Conservation (phyloP, 2,888 invertebrate genomes). For the Agrilus cyanescens region DNA sequence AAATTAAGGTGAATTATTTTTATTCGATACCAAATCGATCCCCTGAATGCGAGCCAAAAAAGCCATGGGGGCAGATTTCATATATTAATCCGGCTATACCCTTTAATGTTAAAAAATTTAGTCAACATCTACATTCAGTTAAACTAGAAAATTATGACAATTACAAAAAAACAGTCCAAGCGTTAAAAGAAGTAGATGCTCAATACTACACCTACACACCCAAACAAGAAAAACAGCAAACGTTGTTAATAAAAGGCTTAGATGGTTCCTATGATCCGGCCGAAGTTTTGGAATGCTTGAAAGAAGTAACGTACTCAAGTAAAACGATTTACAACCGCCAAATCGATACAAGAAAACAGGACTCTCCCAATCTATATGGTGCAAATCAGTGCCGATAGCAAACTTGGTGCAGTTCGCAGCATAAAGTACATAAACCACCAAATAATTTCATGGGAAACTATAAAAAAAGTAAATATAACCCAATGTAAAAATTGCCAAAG, state of each 20-base stretch:
- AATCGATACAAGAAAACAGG: not conserved
- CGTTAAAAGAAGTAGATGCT: not conserved
- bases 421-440: constrained; percentile 1
- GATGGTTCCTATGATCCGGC: not conserved
- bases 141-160: too few relatives aligned
- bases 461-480: constrained; percentile 13
- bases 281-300: not conserved
- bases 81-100: too few relatives aligned
- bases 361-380: not conserved
- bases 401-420: not conserved
- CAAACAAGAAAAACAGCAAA: constrained; percentile 1
- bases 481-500: constrained; percentile 20
- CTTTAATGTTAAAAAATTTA: too few relatives aligned
- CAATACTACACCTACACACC: constrained; percentile 1
- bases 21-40: too few relatives aligned
- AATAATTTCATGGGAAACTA: constrained; percentile 15
- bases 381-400: not conserved
- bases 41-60: too few relatives aligned
- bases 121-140: too few relatives aligned
- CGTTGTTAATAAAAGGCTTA: not conserved
- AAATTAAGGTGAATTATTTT: too few relatives aligned
- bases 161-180: too few relatives aligned
- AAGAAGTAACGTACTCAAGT: not conserved
- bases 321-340: not conserved
- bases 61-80: too few relatives aligned